Evolutionary conservation across 2,113 vertebrate genomes (phyloP).

Genomic region (Nestor notabilis): DNA sequence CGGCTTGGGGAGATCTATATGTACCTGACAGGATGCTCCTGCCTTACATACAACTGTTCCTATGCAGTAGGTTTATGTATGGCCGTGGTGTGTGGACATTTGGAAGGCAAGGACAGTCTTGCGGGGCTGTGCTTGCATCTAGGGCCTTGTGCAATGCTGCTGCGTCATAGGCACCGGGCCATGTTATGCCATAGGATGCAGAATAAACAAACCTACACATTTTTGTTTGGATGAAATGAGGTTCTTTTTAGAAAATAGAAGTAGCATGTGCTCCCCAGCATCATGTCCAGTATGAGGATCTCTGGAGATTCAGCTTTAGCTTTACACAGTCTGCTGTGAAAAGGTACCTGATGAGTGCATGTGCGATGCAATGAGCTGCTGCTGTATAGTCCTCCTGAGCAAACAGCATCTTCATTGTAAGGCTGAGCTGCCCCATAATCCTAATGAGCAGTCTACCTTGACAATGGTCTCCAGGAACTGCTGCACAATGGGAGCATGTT

Average conservation of each 20-base stretch:
- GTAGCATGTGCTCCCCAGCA: background rate
- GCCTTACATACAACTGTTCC: background rate
- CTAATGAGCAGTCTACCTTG: background rate
- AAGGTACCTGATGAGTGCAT: background rate
- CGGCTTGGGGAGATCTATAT: rapidly evolving
- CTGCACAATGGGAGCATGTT: background rate
- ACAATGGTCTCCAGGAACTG: background rate
- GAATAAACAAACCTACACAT: background rate
- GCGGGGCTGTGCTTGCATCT: background rate
- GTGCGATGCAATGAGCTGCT: rapidly evolving
- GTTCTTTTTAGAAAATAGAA: background rate
- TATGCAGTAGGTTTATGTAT: background rate
- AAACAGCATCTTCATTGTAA: background rate
- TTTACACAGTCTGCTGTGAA: background rate
- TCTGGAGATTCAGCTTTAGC: background rate
- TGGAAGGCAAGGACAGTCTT: background rate
- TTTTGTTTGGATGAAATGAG: background rate
- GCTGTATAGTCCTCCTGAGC: background rate
- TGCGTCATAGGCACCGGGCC: background rate
- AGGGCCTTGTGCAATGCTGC: background rate
- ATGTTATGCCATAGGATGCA: background rate
- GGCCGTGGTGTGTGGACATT: background rate
- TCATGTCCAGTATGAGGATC: background rate
- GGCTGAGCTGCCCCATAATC: background rate
- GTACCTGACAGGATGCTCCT: background rate